These are phyloP conservation scores for Amphiura filiformis DNA, from an alignment of 35 echinoderm and acorn worm species.

Conservation along the genomic window DNA sequence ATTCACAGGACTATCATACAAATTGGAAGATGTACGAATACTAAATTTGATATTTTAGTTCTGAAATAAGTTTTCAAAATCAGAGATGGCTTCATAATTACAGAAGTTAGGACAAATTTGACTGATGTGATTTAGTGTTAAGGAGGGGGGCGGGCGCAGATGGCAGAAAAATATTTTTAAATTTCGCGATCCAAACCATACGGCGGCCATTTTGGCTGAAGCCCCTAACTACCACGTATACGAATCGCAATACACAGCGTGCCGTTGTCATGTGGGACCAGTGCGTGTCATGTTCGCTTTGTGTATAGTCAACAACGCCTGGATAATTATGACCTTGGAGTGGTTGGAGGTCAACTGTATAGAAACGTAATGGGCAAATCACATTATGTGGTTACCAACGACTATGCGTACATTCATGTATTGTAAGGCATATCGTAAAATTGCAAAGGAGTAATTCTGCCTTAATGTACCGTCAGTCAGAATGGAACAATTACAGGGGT, in stretches of 20 bases:
- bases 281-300: not conserved
- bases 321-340: not conserved
- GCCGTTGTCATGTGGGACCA: not conserved
- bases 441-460: no score
- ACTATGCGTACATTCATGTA: not conserved
- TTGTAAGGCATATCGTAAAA: not conserved
- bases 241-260: not conserved
- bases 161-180: no score
- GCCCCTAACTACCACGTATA: not conserved
- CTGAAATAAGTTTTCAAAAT: no score
- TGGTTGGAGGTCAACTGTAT: not conserved
- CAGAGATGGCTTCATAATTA: no score
- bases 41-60: no score
- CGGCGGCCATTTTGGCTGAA: not conserved
- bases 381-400: not conserved
- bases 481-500: not conserved
- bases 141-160: no score
- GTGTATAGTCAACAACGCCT: not conserved
- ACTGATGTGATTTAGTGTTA: no score
- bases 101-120: no score
- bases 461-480: no score
- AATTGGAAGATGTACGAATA: no score
- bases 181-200: no score
- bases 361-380: not conserved
- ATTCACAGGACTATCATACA: no score